Conservation (phyloP, 2,113 vertebrate species). For the Nipponia nippon region DNA sequence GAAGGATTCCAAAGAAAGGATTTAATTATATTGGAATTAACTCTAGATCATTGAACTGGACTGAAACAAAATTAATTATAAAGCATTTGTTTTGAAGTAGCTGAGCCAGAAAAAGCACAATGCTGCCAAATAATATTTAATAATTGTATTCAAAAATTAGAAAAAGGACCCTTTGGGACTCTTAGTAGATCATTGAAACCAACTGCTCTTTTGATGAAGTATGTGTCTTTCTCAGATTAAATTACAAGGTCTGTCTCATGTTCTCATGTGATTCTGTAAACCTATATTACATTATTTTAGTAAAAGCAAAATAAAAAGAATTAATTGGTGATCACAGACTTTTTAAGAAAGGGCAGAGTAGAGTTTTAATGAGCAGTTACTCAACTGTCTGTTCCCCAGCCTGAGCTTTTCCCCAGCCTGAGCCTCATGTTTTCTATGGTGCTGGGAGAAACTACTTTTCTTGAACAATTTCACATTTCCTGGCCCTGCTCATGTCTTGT, state of each 20-base stretch:
- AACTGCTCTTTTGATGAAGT: conserved; percentile 55
- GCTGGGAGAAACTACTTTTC: conserved; percentile 28
- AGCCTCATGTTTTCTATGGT: background rate
- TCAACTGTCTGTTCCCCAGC: background rate
- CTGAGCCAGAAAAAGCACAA: conserved; percentile 65
- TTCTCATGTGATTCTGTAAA: conserved; percentile 53
- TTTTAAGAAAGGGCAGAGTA: background rate
- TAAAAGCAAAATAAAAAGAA: conserved; percentile 41
- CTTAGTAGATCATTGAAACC: conserved; percentile 49
- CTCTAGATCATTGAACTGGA: conserved; percentile 31
- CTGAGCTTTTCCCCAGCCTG: background rate
- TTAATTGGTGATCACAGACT: conserved; percentile 24
- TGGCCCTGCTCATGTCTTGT: conserved; percentile 24
- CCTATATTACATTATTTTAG: conserved; percentile 28
- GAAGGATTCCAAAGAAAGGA: conserved; percentile 32
- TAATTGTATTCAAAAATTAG: conserved; percentile 50
- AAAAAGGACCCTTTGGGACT: conserved; percentile 37
- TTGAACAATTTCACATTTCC: conserved; percentile 50
- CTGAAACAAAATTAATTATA: conserved; percentile 56
- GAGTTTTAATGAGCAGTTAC: background rate
- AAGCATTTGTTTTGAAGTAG: conserved; percentile 57
- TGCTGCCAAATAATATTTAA: conserved; percentile 68
- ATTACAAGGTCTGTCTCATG: conserved; percentile 24
- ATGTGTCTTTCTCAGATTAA: conserved; percentile 51
- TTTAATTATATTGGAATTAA: conserved; percentile 66